phyloP scores from a whole-genome alignment of 2,888 invertebrate species.

The Aplocera efformata region DNA sequence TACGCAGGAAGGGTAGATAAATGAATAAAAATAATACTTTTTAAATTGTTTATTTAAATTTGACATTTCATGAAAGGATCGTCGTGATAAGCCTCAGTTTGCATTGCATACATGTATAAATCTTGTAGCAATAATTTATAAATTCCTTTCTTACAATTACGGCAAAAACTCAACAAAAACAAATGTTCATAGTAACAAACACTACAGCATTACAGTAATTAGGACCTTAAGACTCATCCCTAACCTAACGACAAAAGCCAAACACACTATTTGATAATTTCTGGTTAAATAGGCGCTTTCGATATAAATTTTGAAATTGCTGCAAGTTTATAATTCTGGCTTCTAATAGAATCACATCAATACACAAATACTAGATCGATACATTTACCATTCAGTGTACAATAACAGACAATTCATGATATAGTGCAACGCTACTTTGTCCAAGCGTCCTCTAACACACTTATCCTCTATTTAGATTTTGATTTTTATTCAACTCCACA shows the following conservation, averaged over 20 bases:
- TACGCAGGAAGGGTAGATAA: conserved; percentile 26
- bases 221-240: conserved; percentile 59
- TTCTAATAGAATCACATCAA: conserved; percentile 54
- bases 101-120: conserved; percentile 60
- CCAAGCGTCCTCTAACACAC: conserved; percentile 60
- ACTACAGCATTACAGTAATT: conserved; percentile 59
- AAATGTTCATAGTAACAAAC: conserved; percentile 68
- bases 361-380: conserved; percentile 69
- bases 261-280: conserved; percentile 55
- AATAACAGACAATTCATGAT: conserved; percentile 58
- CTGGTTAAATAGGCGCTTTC: conserved; percentile 23
- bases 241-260: conserved; percentile 78
- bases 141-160: conserved; percentile 72
- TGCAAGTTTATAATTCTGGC: conserved; percentile 26
- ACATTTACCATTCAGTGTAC: conserved; percentile 67
- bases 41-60: conserved; percentile 76
- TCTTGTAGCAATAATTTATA: conserved; percentile 73
- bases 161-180: conserved; percentile 78
- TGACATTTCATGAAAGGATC: conserved; percentile 77
- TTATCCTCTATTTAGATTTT: conserved; percentile 54
- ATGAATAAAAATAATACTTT: conserved; percentile 29
- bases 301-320: conserved; percentile 12
- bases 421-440: conserved; percentile 69
- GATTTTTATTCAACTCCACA: conserved; percentile 61
- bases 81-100: conserved; percentile 76